These are phyloP conservation scores for Mystacornis crossleyi DNA, from an alignment of 2,113 vertebrate genomes.

Conservation along the genomic window DNA sequence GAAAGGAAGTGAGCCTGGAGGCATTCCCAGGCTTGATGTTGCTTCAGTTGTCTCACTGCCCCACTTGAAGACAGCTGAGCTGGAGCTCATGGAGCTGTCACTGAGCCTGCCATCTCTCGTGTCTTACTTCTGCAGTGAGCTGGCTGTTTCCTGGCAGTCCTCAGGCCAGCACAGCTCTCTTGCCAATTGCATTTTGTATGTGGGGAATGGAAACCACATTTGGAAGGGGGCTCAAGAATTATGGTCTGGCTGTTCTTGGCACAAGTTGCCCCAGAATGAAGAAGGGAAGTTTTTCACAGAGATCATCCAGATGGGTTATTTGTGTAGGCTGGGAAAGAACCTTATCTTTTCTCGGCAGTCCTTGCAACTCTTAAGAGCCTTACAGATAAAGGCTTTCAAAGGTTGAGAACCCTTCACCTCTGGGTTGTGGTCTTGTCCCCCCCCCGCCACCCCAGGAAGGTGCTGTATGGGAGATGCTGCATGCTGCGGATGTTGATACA, in stretches of 20 bases:
- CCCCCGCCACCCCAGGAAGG: background rate
- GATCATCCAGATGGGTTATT: background rate
- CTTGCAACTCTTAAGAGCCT: background rate
- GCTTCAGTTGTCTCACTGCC: background rate
- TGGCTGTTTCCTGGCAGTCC: background rate
- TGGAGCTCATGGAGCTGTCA: background rate
- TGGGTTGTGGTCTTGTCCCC: background rate
- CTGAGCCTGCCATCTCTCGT: background rate
- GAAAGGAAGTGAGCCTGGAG: background rate
- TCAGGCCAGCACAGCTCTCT: background rate
- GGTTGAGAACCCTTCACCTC: background rate
- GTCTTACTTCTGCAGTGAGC: background rate
- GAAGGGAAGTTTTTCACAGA: background rate
- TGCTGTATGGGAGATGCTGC: background rate
- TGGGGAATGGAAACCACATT: background rate
- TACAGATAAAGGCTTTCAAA: background rate
- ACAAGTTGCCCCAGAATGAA: background rate
- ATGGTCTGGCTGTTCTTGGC: background rate
- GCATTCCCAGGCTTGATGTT: background rate
- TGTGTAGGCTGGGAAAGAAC: background rate
- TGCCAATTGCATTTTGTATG: background rate
- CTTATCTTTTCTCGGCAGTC: slow-evolving; percentile 6
- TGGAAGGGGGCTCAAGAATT: background rate
- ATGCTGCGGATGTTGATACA: background rate
- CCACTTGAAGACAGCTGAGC: background rate